Conservation (phyloP, 2,888 invertebrate species). For the Trilocha varians region DNA sequence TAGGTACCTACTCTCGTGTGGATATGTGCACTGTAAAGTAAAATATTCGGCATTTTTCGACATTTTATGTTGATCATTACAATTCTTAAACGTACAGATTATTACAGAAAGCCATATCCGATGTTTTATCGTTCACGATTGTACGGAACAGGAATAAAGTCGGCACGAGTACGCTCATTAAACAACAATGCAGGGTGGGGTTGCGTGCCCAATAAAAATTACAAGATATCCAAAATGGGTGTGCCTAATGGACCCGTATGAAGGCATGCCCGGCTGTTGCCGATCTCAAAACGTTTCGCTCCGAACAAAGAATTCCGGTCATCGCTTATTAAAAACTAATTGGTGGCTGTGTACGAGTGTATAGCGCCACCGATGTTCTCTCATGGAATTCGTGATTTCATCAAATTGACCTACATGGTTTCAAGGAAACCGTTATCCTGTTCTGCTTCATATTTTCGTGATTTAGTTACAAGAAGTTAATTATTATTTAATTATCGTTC, state of each 20-base stretch:
- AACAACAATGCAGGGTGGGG: conserved; percentile 66
- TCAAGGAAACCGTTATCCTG: conserved; percentile 6
- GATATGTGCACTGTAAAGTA: too few relatives aligned
- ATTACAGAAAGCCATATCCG: conserved; percentile 13
- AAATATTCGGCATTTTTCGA: neutral
- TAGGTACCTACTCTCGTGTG: too few relatives aligned
- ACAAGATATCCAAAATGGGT: conserved; percentile 62
- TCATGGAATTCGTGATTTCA: neutral
- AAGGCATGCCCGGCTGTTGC: conserved; percentile 6
- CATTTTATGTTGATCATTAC: neutral
- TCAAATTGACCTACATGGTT: neutral
- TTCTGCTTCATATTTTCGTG: neutral
- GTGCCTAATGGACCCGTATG: conserved; percentile 51
- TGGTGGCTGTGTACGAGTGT: neutral
- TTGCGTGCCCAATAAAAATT: conserved; percentile 56
- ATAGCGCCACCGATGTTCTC: neutral
- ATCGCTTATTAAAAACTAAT: neutral
- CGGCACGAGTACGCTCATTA: conserved; percentile 47
- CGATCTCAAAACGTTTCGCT: conserved; percentile 6
- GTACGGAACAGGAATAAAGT: conserved; percentile 28
- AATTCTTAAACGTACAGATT: neutral
- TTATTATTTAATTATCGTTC: neutral
- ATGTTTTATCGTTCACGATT: conserved; percentile 19
- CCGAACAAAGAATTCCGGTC: neutral
- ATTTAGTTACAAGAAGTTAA: neutral